Base-by-base conservation (phyloP, 2,797 vertebrate genomes). In the Melanotaenia nigrans region DNA sequence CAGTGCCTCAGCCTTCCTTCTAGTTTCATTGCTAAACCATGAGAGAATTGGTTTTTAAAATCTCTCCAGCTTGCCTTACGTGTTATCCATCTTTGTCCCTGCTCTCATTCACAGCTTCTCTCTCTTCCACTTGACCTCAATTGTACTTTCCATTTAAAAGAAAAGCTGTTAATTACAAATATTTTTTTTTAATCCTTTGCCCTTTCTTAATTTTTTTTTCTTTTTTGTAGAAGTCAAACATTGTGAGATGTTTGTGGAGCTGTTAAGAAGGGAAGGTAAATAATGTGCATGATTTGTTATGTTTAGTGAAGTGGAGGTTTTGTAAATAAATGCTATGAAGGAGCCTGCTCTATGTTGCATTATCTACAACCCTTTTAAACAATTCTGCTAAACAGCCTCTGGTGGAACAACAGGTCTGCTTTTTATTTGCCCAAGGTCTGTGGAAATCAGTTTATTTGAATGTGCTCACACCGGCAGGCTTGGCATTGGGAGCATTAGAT, bases 391-490 rank as follows among this genome's bases (percentile, higher is more conserved):
- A 72, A 72, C 63, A 82, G 77, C 68, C 62, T 85, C 30, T 36
- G 32, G 75, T 67, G 57, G 60, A 91, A 86, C 54, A 83, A 83
- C 71, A 85, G 61, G 72, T 82, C 85, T 91, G 90, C 85, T 91
- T 90, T 90, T 87, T 71, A 77, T 87, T 86, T 82, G 58, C 58
- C 81, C 87, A 91, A 90, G 90, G 92, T 87, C 80, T 87, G 82
- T 76, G 84, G 75, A 89, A 88, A 89, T 90, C 79, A 73, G 84
- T 87, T 82, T 85, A 77, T 88, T 90, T 89, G 83, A 86, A 85
- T 86, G 73, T 59, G 74, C 77, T 81, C 67, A 61, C 67, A n/a
- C 57, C 57, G 67, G 67, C 10, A 14, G 54, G 61, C 60, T 79
- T 71, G 81, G 71, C 77, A 76, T 73, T 81, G 84, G 65, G 40